Evolutionary conservation across 2,113 vertebrate genomes (phyloP).

Genomic region (Muntiacus reevesi): DNA sequence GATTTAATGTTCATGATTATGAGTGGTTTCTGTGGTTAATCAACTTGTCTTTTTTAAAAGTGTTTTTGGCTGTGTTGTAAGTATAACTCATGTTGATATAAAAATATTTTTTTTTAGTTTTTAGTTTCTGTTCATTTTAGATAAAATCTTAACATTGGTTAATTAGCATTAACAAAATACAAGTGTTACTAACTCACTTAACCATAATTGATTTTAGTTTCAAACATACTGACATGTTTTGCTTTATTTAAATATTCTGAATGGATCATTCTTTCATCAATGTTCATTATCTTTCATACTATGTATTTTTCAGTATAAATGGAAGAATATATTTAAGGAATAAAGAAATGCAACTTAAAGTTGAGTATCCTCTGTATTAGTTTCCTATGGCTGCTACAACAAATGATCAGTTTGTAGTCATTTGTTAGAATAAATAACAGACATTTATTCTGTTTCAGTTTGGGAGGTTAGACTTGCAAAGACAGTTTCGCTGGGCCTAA

Average conservation of each 20-base stretch:
- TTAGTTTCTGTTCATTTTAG: constrained; percentile 23
- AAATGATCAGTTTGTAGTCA: neutral
- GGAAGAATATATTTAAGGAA: constrained; percentile 28
- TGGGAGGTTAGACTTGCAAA: neutral
- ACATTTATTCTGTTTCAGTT: neutral
- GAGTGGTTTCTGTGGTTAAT: constrained; percentile 57
- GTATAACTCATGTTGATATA: neutral
- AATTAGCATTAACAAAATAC: constrained; percentile 37
- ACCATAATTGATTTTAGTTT: constrained; percentile 1
- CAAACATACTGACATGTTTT: constrained; percentile 10
- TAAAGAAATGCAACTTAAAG: neutral
- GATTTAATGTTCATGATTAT: constrained; percentile 71
- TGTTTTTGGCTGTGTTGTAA: neutral
- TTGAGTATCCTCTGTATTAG: neutral
- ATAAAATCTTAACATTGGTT: neutral
- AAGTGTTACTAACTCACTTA: neutral
- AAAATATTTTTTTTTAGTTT: constrained; percentile 16
- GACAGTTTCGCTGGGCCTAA: neutral
- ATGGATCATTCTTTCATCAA: constrained; percentile 8
- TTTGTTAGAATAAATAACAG: neutral
- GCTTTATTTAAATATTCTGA: constrained; percentile 32
- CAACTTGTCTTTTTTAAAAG: neutral
- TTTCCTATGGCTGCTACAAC: neutral
- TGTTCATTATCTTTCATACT: constrained; percentile 4
- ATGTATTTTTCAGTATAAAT: constrained; percentile 43